Conservation (phyloP, 2,797 vertebrate species). For the Hirundo rustica region DNA sequence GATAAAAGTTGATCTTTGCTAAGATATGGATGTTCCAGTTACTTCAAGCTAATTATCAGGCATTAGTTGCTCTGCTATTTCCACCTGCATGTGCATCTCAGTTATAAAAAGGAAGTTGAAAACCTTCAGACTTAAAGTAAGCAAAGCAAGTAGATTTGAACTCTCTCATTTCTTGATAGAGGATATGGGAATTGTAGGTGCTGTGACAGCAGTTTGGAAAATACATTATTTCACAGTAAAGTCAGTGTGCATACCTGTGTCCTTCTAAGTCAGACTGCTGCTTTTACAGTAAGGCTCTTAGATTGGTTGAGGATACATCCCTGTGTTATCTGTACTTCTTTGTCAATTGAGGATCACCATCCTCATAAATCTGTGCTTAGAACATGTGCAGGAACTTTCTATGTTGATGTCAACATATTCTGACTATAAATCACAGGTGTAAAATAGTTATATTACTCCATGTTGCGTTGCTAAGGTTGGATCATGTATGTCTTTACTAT, state of each 20-base stretch:
- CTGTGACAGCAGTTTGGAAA: not conserved
- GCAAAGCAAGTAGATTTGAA: not conserved
- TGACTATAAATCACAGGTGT: not conserved
- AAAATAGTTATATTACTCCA: not conserved
- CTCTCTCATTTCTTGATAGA: not conserved
- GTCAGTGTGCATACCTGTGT: fast-evolving
- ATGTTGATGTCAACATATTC: not conserved
- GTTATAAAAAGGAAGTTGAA: not conserved
- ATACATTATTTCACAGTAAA: not conserved
- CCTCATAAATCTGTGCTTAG: not conserved
- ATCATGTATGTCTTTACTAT: not conserved
- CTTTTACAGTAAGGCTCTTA: not conserved
- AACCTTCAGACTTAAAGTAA: not conserved
- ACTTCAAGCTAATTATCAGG: not conserved
- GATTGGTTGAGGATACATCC: not conserved
- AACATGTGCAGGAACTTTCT: not conserved
- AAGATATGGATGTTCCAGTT: not conserved
- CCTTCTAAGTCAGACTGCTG: not conserved
- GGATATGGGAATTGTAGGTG: not conserved
- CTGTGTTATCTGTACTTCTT: not conserved
- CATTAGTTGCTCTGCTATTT: not conserved
- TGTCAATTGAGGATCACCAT: not conserved
- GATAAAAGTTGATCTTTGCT: not conserved
- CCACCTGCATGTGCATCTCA: fast-evolving
- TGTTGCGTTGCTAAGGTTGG: not conserved